Percentiles rank a stretch among this genome's conserved stretches.
Evolutionary conservation across 2,797 vertebrate genomes (phyloP).

Genomic region (Vireo griseus): DNA sequence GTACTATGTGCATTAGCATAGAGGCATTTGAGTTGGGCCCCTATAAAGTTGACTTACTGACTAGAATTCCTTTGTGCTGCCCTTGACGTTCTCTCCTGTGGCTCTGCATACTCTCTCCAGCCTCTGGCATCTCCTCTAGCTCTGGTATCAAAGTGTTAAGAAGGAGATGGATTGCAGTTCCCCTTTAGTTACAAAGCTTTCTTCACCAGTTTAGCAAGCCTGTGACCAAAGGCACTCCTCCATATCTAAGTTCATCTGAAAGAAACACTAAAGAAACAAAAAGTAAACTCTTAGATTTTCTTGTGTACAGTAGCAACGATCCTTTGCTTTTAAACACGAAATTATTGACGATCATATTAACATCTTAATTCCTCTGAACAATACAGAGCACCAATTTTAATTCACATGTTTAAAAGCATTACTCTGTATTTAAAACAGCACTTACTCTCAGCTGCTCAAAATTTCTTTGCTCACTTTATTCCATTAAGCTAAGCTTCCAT

Average conservation of each 20-base stretch:
- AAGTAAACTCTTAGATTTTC: background rate
- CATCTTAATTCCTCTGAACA: background rate
- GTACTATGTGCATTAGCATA: accelerated
- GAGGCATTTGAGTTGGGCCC: background rate
- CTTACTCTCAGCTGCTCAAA: background rate
- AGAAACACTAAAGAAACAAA: background rate
- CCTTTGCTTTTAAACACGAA: background rate
- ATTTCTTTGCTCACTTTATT: background rate
- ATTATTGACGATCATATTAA: background rate
- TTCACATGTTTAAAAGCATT: background rate
- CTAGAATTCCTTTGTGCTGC: background rate
- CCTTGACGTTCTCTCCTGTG: background rate
- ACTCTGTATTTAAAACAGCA: background rate
- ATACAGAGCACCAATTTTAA: background rate
- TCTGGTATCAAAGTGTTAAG: background rate
- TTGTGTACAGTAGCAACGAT: background rate
- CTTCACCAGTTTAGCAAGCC: background rate
- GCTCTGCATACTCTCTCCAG: background rate
- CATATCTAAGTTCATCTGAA: background rate
- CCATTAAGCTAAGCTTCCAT: background rate
- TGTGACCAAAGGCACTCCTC: background rate
- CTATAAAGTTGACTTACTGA: too few species aligned
- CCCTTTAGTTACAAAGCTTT: background rate
- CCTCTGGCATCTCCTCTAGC: background rate
- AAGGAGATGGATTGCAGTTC: background rate